These are phyloP conservation scores for Lucilia cuprina DNA, from an alignment of 1,140 invertebrate species.

Conservation along the genomic window DNA sequence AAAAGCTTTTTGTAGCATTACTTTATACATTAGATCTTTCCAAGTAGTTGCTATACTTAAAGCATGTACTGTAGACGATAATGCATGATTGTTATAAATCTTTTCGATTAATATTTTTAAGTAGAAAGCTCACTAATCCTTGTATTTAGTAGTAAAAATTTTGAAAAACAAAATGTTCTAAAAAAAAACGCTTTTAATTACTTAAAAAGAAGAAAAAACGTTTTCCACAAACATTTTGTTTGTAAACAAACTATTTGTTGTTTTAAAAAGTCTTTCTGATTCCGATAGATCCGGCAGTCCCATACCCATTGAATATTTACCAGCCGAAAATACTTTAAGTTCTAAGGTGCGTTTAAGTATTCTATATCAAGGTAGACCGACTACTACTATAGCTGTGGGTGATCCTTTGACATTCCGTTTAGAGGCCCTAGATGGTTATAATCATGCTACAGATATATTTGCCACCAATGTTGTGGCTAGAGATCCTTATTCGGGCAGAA, in stretches of 20 bases:
- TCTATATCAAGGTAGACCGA: slow-evolving; percentile 86
- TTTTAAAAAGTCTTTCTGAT: slow-evolving; percentile 40
- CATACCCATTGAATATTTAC: slow-evolving; percentile 89
- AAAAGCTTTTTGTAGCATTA: background rate
- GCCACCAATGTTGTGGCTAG: slow-evolving; percentile 92
- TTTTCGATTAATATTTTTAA: slow-evolving; percentile 36
- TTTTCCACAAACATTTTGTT: slow-evolving; percentile 37
- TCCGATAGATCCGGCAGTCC: slow-evolving; percentile 81
- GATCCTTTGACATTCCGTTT: slow-evolving; percentile 89
- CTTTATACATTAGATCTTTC: background rate
- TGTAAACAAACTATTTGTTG: slow-evolving; percentile 11
- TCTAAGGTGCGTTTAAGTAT: slow-evolving; percentile 86
- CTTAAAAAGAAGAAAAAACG: background rate
- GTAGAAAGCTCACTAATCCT: slow-evolving; percentile 38
- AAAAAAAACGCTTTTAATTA: background rate
- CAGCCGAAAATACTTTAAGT: slow-evolving; percentile 87
- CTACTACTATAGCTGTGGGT: slow-evolving; percentile 92
- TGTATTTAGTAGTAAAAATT: slow-evolving; percentile 1
- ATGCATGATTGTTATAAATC: background rate
- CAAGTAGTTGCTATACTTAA: background rate
- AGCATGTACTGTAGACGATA: background rate
- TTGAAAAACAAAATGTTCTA: slow-evolving; percentile 36
- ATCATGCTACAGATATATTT: slow-evolving; percentile 88
- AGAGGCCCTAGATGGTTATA: slow-evolving; percentile 88
- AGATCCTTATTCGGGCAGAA: slow-evolving; percentile 89